Conservation (phyloP, 2,888 invertebrate genomes). For the Hydroisotoma schaefferi region DNA sequence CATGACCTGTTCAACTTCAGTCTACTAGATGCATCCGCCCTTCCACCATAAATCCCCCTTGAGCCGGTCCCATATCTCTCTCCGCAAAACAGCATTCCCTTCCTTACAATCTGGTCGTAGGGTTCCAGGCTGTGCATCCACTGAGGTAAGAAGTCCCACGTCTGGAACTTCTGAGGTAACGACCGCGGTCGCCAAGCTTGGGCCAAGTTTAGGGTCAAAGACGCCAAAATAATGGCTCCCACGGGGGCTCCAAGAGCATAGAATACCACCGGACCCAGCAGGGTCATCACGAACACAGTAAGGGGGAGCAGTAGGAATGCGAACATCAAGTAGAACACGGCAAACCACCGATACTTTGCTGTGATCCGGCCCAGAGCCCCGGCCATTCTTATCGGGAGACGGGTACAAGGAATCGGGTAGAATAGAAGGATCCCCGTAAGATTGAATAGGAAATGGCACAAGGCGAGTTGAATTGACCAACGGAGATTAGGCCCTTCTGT, state of each 20-base stretch:
- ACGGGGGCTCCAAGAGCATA: constrained; percentile 51
- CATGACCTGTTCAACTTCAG: no score
- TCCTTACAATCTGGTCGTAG: constrained; percentile 50
- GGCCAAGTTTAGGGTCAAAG: constrained; percentile 51
- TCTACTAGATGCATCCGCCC: not conserved
- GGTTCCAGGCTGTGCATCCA: constrained; percentile 54
- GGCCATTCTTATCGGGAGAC: constrained; percentile 56
- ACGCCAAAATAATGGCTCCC: constrained; percentile 48
- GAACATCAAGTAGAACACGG: constrained; percentile 54
- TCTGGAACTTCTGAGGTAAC: constrained; percentile 50
- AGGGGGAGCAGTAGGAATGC: constrained; percentile 52
- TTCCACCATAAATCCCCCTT: not conserved
- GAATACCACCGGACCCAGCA: constrained; percentile 51
- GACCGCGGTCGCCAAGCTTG: constrained; percentile 50
- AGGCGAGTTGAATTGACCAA: constrained; percentile 53
- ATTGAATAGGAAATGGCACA: constrained; percentile 60
- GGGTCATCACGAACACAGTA: constrained; percentile 51
- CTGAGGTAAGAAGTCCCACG: constrained; percentile 53
- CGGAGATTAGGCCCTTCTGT: constrained; percentile 43
- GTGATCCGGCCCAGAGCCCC: constrained; percentile 56
- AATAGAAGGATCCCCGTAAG: constrained; percentile 57
- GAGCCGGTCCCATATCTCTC: not conserved
- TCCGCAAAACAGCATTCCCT: not conserved
- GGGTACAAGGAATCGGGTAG: constrained; percentile 57
- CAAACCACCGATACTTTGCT: constrained; percentile 59